phyloP scores from a whole-genome alignment of 1,140 invertebrate genomes.

The Heliconius congener region DNA sequence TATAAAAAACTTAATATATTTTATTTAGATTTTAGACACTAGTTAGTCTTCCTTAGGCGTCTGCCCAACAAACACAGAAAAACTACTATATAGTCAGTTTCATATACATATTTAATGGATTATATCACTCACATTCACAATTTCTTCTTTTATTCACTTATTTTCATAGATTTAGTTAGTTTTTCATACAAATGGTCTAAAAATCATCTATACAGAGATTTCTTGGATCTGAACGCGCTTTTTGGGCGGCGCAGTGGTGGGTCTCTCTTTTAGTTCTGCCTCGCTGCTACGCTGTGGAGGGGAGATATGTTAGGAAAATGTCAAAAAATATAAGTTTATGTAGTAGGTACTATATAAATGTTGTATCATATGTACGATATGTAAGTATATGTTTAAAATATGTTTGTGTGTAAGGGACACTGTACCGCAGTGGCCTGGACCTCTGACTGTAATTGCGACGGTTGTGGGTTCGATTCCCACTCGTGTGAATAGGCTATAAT shows the following conservation, averaged over 20 bases:
- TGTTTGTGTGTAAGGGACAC: no score
- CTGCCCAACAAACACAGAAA: background rate
- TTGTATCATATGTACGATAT: no score
- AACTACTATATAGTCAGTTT: background rate
- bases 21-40: constrained; percentile 14
- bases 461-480: no score
- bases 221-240: constrained; percentile 77
- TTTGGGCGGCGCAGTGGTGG: constrained; percentile 58
- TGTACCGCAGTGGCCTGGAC: no score
- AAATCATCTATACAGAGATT: constrained; percentile 74
- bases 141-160: background rate
- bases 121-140: constrained; percentile 15
- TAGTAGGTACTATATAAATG: no score
- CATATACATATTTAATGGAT: background rate
- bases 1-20: background rate
- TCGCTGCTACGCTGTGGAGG: constrained; percentile 79
- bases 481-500: no score
- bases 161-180: background rate
- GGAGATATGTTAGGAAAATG: constrained; percentile 55
- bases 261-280: constrained; percentile 64
- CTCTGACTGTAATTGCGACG: no score
- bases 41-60: background rate
- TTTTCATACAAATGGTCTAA: constrained; percentile 26
- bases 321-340: background rate
- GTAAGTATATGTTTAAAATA: no score